Conservation (phyloP, 2,888 invertebrate species). For the Scaptomyza caliginosa region DNA sequence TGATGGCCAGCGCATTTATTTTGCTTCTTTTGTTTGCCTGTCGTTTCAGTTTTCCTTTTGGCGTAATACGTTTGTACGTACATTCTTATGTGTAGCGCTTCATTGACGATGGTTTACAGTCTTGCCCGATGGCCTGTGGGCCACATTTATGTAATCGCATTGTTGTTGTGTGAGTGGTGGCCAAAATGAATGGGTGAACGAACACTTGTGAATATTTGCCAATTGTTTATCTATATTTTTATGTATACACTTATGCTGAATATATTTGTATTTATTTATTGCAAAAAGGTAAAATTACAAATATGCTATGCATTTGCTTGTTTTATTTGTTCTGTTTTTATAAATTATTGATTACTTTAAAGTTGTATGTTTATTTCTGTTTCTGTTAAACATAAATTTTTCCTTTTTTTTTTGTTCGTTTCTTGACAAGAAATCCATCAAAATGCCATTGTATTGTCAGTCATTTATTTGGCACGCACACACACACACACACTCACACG, state of each 20-base stretch:
- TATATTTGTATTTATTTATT: neutral
- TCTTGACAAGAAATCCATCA: neutral
- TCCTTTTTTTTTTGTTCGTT: neutral
- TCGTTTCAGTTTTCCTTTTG: conserved; percentile 20
- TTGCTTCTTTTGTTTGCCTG: conserved; percentile 51
- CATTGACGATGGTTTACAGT: conserved; percentile 61
- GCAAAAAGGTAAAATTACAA: neutral
- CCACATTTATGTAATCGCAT: conserved; percentile 64
- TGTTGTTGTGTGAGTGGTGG: conserved; percentile 24
- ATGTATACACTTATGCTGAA: too few relatives aligned
- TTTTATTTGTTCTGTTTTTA: neutral
- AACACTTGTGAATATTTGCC: conserved; percentile 20
- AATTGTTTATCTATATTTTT: conserved; percentile 25
- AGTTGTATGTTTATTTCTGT: neutral
- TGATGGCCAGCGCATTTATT: too few relatives aligned
- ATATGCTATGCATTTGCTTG: neutral
- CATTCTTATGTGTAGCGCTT: conserved; percentile 45
- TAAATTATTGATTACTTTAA: neutral
- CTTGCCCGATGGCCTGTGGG: conserved; percentile 38
- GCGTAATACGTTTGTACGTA: conserved; percentile 3
- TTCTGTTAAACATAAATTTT: neutral
- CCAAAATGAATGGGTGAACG: conserved; percentile 29
- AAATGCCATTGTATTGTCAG: neutral
- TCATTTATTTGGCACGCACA: neutral
- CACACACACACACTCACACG: neutral